phyloP scores from a whole-genome alignment of 2,113 vertebrate genomes.

The Anguilla rostrata region DNA sequence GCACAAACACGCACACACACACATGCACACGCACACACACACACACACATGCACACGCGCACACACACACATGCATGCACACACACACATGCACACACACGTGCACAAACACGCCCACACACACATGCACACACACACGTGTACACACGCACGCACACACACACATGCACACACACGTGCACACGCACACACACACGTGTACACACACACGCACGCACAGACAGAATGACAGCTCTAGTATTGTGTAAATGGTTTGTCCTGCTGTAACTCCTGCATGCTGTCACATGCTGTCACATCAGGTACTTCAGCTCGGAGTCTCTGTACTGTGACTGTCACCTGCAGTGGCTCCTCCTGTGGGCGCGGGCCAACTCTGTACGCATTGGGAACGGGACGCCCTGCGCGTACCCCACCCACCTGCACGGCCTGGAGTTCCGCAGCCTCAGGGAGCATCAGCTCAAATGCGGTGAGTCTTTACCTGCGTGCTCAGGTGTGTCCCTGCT shows the following conservation, averaged over 20 bases:
- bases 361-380: slow-evolving; percentile 71
- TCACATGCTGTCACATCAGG: slow-evolving; percentile 55
- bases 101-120: too few species aligned
- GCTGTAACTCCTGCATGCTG: background rate
- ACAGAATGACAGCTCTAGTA: background rate
- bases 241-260: background rate
- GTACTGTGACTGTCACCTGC: slow-evolving; percentile 88
- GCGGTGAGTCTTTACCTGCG: slow-evolving; percentile 66
- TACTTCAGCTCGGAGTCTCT: slow-evolving; percentile 81
- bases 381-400: slow-evolving; percentile 77
- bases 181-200: background rate
- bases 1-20: too few species aligned
- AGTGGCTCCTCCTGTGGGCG: slow-evolving; percentile 82
- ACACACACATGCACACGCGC: too few species aligned
- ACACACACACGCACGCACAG: background rate
- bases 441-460: slow-evolving; percentile 76
- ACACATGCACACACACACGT: too few species aligned
- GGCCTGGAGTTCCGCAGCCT: slow-evolving; percentile 75
- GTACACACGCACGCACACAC: too few species aligned
- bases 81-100: too few species aligned
- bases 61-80: too few species aligned
- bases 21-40: too few species aligned
- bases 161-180: too few species aligned
- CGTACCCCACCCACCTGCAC: slow-evolving; percentile 74
- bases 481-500: background rate